phyloP scores from a whole-genome alignment of 2,113 vertebrate species.

The Lonchura striata region DNA sequence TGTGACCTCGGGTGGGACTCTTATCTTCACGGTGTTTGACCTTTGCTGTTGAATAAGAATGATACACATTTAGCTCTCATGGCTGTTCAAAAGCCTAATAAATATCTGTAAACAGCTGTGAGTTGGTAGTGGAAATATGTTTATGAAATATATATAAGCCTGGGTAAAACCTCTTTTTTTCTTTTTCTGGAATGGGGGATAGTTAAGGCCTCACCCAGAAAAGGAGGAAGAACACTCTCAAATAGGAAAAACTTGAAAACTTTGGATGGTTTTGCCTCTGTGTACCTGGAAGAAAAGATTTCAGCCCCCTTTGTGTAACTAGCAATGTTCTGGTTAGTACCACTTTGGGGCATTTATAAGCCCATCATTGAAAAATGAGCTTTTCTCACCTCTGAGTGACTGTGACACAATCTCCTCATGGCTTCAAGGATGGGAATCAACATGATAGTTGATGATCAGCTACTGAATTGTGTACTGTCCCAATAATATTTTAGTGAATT shows the following conservation, averaged over 20 bases:
- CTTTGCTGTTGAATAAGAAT: background rate
- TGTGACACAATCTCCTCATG: background rate
- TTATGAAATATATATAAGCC: too few relatives aligned
- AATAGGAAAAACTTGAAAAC: background rate
- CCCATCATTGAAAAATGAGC: background rate
- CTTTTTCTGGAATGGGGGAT: fast-evolving
- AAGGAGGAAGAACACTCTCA: background rate
- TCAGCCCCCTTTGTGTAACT: background rate
- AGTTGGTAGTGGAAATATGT: background rate
- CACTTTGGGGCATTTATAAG: background rate
- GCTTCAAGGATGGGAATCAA: background rate
- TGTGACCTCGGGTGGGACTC: background rate
- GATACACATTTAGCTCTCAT: background rate
- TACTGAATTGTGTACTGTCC: background rate
- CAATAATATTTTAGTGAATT: background rate
- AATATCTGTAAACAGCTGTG: background rate
- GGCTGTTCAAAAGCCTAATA: background rate
- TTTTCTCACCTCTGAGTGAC: background rate
- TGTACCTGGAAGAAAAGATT: background rate
- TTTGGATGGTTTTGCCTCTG: background rate
- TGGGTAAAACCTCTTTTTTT: background rate
- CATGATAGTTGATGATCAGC: background rate
- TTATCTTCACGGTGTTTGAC: fast-evolving
- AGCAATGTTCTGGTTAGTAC: background rate
- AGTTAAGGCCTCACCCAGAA: background rate